Evolutionary conservation across 2,888 invertebrate genomes (phyloP).

Genomic region (Platynereis dumerilii): DNA sequence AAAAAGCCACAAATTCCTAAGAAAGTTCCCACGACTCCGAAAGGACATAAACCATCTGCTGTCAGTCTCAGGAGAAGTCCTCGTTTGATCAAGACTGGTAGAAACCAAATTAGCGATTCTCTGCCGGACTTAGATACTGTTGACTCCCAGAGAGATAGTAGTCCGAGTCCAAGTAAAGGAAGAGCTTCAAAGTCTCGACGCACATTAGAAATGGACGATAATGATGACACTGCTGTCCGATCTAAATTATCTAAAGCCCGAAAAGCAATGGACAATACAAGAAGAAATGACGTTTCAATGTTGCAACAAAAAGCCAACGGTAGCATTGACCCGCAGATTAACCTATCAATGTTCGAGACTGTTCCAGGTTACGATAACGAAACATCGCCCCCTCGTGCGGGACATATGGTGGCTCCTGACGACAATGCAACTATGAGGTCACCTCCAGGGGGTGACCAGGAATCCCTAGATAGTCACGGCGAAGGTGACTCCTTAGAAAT

Average conservation of each 20-base stretch:
- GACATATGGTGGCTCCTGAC: no score
- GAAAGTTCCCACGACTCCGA: constrained; percentile 15
- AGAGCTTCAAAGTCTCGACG: neutral
- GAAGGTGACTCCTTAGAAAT: constrained; percentile 10
- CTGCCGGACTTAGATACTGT: neutral
- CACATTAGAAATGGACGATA: neutral
- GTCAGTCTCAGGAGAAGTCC: constrained; percentile 5
- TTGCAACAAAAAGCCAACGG: no score
- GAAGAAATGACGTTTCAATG: no score
- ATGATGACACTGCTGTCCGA: neutral
- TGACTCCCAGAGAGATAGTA: neutral
- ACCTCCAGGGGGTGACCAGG: neutral
- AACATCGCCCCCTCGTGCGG: no score
- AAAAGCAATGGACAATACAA: no score
- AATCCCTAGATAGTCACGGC: neutral
- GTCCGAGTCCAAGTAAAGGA: neutral
- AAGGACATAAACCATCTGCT: neutral
- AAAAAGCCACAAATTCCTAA: constrained; percentile 16
- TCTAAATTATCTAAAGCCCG: neutral
- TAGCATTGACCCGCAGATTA: constrained; percentile 17
- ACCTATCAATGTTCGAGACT: constrained; percentile 7
- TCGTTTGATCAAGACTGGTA: neutral
- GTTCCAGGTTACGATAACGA: neutral
- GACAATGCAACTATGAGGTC: neutral
- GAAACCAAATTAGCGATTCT: no score